A percentile compares a stretch with the other conserved stretches of the same genome.
These are phyloP conservation scores for Capricornis sumatraensis DNA, from an alignment of 2,113 vertebrate genomes.

Conservation along the genomic window DNA sequence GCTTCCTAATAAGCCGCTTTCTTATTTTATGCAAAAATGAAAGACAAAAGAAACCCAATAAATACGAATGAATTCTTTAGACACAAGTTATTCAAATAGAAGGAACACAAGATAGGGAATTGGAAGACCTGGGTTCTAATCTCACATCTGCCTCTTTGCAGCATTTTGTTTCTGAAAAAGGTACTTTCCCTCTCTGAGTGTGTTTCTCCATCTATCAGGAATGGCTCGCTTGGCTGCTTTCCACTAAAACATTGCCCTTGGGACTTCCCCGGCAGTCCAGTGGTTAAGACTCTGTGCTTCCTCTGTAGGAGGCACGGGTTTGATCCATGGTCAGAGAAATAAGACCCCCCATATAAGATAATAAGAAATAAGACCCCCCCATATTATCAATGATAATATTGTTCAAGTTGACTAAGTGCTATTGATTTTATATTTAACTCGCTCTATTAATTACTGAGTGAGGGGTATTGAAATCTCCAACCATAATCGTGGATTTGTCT, in stretches of 20 bases:
- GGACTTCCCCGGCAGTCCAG: fast-evolving
- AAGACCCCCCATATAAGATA: background rate
- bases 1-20: background rate
- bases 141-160: background rate
- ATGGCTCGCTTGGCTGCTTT: background rate
- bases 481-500: background rate
- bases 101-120: background rate
- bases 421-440: background rate
- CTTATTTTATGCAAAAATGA: background rate
- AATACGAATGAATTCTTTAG: background rate
- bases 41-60: background rate
- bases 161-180: background rate
- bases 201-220: background rate
- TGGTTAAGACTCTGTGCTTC: background rate
- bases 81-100: background rate
- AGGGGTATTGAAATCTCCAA: background rate
- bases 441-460: background rate
- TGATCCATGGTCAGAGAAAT: background rate
- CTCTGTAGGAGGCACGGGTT: background rate
- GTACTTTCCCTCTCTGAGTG: background rate
- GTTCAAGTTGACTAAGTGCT: background rate
- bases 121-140: background rate
- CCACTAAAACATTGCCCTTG: background rate
- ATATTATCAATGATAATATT: background rate
- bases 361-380: background rate